phyloP scores from a whole-genome alignment of 2,888 invertebrate species.

The Anthrax anthrax region DNA sequence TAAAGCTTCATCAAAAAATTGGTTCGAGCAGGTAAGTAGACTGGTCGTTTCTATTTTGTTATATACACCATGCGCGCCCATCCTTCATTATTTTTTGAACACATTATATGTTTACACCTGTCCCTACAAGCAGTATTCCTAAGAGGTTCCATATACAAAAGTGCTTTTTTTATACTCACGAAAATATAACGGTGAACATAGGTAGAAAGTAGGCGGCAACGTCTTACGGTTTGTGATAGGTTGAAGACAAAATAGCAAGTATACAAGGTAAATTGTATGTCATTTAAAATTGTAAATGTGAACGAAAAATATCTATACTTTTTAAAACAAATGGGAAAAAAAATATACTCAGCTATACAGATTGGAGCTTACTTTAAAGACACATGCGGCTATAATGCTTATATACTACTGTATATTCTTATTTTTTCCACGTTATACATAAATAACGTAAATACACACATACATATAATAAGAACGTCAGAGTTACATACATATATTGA shows the following conservation, averaged over 20 bases:
- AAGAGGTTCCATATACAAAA: too few relatives aligned
- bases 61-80: conserved; percentile 11
- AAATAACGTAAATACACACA: too few relatives aligned
- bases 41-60: conserved; percentile 7
- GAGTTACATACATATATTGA: too few relatives aligned
- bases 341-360: too few relatives aligned
- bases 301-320: background rate
- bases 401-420: too few relatives aligned
- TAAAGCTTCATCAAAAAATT: conserved; percentile 11
- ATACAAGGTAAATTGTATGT: too few relatives aligned
- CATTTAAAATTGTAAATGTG: background rate
- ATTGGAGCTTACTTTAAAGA: too few relatives aligned
- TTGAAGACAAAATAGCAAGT: background rate
- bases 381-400: too few relatives aligned
- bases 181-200: background rate
- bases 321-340: background rate
- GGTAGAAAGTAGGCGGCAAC: conserved; percentile 8
- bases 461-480: too few relatives aligned
- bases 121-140: background rate
- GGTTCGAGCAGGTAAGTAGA: conserved; percentile 10
- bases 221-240: background rate
- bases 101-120: conserved; percentile 4
- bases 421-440: too few relatives aligned
- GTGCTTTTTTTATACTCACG: background rate
- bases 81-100: conserved; percentile 1